Percentiles rank a stretch among this genome's conserved stretches.
phyloP scores from a whole-genome alignment of 2,113 vertebrate species.

The Puma concolor region DNA sequence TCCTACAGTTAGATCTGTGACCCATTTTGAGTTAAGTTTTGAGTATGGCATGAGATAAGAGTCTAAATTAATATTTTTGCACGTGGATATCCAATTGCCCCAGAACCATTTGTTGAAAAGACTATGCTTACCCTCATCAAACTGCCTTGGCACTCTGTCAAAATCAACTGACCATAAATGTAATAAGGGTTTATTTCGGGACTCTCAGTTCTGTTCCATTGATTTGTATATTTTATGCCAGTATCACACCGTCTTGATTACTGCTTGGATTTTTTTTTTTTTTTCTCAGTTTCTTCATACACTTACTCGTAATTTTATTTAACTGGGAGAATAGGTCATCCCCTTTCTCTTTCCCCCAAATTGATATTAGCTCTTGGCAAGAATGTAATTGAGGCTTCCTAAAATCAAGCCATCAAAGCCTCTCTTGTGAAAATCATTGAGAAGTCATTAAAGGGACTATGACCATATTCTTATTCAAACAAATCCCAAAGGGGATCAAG shows the following conservation, averaged over 20 bases:
- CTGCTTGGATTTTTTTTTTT: neutral
- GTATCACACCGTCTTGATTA: constrained; percentile 21
- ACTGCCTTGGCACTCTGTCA: constrained; percentile 57
- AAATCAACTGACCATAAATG: constrained; percentile 54
- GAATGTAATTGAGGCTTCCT: constrained; percentile 68
- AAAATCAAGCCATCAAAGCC: constrained; percentile 73
- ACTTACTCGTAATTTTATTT: constrained; percentile 67
- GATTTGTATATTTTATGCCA: constrained; percentile 45
- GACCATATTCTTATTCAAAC: constrained; percentile 73
- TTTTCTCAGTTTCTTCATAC: constrained; percentile 24
- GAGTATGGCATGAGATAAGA: neutral
- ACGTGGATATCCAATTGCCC: neutral
- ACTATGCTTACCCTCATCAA: neutral
- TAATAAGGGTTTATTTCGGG: constrained; percentile 37
- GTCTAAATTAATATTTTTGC: constrained; percentile 24
- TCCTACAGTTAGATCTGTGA: neutral
- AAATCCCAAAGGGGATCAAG: constrained; percentile 77
- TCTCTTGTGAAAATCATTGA: constrained; percentile 64
- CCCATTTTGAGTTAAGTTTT: constrained; percentile 33
- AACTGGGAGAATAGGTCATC: constrained; percentile 57
- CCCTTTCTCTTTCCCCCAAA: constrained; percentile 50
- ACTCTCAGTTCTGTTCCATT: constrained; percentile 38
- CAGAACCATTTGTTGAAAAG: constrained; percentile 38
- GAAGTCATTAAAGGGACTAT: constrained; percentile 74
- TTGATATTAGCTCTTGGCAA: constrained; percentile 71